Base-by-base conservation (phyloP, 23 tunicate species). In the Styela clava region DNA sequence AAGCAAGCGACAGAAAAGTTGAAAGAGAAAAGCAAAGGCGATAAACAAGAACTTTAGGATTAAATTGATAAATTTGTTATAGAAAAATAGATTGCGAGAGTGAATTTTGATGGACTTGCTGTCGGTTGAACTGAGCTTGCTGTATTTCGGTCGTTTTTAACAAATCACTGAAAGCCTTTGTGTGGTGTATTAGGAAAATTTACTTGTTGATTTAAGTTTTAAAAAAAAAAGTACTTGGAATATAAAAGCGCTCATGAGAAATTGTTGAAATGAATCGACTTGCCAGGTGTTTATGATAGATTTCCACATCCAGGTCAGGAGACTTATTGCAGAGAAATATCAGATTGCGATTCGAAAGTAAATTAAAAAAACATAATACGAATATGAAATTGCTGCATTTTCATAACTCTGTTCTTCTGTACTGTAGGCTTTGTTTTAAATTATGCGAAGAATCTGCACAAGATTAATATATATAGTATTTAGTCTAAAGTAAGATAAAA, bases 1-100 rank as follows among this genome's bases (percentile, higher is more conserved):
- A 62, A 61, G 2, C 52, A 78, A 62, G 34, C 31, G 3, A 35
- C 62, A 25, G 69, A 61, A 22, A 34, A 78, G 3, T 44, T 61
- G 24, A 78, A 78, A 78, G 28, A 78, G 34, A 44, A 44, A 44
- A 29, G 31, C 34, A 24, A 37, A 35, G 63, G 12, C 36, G 2
- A 78, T 12, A 74, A 74, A 25, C 62, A 74, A 37, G 79, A 74
- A 62, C 79, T 74, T 35, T 74, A 74, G n/a, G 5, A n/a, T n/a
- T n/a, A 44, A 44, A 12, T 5, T 44, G 56, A 44, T 5, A 44
- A 44, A 7, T 44, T 44, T 44, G 9, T 44, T 44, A 44, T 7
- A 5, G 9, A 44, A 12, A 44, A 44, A 7, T 44, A 44, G 12
- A 44, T 12, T 44, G 56, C 56, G n/a, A n/a, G n/a, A n/a, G n/a